These are phyloP conservation scores for Pimephales promelas DNA, from an alignment of 2,113 vertebrate species.

Conservation along the genomic window DNA sequence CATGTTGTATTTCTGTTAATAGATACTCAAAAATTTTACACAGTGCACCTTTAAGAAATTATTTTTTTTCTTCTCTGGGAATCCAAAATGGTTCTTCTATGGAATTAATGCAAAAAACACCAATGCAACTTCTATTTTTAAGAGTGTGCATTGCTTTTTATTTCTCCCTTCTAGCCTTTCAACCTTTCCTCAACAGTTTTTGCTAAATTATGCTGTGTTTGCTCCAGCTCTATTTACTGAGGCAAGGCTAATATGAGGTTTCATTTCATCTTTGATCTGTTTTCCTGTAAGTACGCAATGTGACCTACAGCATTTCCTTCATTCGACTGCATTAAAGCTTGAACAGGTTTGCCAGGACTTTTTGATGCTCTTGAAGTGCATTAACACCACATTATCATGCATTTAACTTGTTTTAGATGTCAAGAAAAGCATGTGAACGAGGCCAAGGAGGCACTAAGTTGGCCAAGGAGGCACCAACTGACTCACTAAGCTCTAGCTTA, in stretches of 20 bases:
- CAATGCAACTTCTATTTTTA: no score
- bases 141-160: neutral
- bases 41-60: no score
- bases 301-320: slow-evolving; percentile 4
- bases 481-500: neutral
- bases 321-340: neutral
- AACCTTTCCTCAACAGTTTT: neutral
- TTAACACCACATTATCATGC: neutral
- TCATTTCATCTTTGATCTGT: slow-evolving; percentile 9
- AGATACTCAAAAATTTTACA: no score
- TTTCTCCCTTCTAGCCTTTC: neutral
- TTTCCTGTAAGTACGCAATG: neutral
- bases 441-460: neutral
- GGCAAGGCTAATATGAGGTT: neutral
- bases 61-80: no score
- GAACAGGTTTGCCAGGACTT: slow-evolving; percentile 24
- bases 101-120: no score
- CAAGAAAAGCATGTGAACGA: slow-evolving; percentile 4
- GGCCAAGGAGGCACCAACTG: neutral
- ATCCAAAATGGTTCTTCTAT: no score
- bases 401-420: slow-evolving; percentile 30
- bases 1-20: no score
- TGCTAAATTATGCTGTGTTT: neutral
- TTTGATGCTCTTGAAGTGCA: neutral
- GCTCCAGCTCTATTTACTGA: neutral